Percentiles rank a stretch among this genome's conserved stretches.
Evolutionary conservation across 2,113 vertebrate species (phyloP).

Genomic region (Antidorcas marsupialis): DNA sequence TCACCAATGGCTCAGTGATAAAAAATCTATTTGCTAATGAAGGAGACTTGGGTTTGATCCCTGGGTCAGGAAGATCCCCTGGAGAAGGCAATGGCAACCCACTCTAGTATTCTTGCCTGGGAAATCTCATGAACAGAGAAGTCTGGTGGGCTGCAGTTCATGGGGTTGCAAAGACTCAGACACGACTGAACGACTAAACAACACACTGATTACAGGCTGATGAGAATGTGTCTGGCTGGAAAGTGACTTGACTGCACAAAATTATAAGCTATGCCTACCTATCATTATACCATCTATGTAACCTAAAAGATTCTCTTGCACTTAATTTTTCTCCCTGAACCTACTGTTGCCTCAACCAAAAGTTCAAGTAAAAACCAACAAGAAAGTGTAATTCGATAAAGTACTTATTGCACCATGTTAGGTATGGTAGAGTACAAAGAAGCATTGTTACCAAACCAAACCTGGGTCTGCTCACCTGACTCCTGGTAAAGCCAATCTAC

Average conservation of each 20-base stretch:
- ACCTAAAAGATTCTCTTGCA: slow-evolving; percentile 4
- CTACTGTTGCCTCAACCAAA: slow-evolving; percentile 5
- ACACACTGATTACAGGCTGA: neutral
- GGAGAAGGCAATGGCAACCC: neutral
- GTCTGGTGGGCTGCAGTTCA: neutral
- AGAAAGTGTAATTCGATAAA: neutral
- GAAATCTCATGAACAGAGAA: neutral
- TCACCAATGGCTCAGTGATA: neutral
- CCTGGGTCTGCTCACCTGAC: neutral
- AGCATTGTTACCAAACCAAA: neutral
- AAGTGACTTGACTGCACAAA: neutral
- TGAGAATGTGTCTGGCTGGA: neutral
- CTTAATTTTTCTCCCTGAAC: neutral
- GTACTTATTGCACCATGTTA: neutral
- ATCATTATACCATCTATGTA: neutral
- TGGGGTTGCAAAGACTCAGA: neutral
- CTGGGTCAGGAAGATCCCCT: neutral
- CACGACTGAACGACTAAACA: neutral
- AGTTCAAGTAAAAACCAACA: slow-evolving; percentile 31
- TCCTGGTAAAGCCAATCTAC: neutral
- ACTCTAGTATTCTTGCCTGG: neutral
- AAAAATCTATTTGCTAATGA: neutral
- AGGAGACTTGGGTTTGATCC: neutral
- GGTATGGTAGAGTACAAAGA: neutral
- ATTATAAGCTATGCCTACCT: neutral